Evolutionary conservation across 2,888 invertebrate genomes (phyloP), one percentile per base, ranked within the genome.

Genomic region (Hypena proboscidalis): DNA sequence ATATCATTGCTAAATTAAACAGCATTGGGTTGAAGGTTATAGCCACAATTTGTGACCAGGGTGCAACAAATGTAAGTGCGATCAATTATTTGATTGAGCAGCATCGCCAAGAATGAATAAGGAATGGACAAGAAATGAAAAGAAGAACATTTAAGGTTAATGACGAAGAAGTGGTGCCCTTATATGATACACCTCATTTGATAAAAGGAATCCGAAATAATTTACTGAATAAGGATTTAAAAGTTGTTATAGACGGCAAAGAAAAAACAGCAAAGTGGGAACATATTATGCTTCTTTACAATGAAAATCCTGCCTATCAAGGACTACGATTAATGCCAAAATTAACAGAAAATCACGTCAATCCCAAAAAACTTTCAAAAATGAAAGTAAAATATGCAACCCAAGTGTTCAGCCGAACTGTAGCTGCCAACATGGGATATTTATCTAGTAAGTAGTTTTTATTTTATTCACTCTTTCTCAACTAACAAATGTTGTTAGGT

Each of bases 21-120:
- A 17, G 0, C 8, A 13, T 21, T 21, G 46, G 26, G 1, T 17
- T 42, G 1, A 32, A 10, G n/a, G 23, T 41, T 3, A 17, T 43
- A 20, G 33, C 20, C 2, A 32, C 31, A 21, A 5, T 46, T 15
- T 46, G 46, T 11, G 46, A 46, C 21, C 35, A 41, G 9, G 26
- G 35, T 7, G 7, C 32, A 0, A 27, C 36, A 17, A 47, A 47
- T 21, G n/a, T 37, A 9, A 30, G 21, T 19, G 30, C 31, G 5
- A 31, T 38, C 7, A 39, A 37, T 3, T 8, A 25, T 4, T 8
- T 39, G 3, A n/a, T 39, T 1, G 1, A 19, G n/a, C n/a, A n/a
- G n/a, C n/a, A n/a, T n/a, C n/a, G n/a, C n/a, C n/a, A n/a, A n/a
- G n/a, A n/a, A n/a, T n/a, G n/a, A n/a, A n/a, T n/a, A 23, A 10